Percentiles rank a stretch among this genome's conserved stretches.
phyloP scores from a whole-genome alignment of 2,888 invertebrate species.

The Nomada ferruginata region DNA sequence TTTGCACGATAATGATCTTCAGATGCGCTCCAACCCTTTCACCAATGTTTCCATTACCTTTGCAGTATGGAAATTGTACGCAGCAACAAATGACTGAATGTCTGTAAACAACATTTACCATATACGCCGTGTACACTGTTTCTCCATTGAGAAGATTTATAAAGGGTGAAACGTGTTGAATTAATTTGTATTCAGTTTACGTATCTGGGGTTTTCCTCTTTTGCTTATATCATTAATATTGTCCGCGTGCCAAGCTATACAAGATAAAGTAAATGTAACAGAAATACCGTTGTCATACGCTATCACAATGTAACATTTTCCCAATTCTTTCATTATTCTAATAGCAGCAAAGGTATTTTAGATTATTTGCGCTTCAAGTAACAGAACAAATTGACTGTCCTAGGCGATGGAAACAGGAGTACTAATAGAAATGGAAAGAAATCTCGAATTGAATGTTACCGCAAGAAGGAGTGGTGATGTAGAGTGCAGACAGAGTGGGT shows the following conservation, averaged over 20 bases:
- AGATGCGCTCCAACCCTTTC: constrained; percentile 5
- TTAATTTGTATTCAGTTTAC: too few species aligned
- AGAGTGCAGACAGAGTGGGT: constrained; percentile 39
- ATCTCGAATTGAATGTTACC: constrained; percentile 50
- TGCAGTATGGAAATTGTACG: neutral
- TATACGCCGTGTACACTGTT: neutral
- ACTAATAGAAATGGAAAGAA: constrained; percentile 28
- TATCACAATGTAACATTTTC: neutral
- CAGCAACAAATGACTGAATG: neutral
- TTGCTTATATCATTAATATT: too few species aligned
- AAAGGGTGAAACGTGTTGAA: too few species aligned
- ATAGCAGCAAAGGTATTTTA: neutral
- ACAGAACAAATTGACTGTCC: neutral
- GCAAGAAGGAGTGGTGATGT: constrained; percentile 41
- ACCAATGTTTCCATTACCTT: constrained; percentile 27
- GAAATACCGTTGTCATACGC: neutral
- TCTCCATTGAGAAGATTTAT: neutral
- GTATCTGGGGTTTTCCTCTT: too few species aligned
- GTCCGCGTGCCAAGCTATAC: too few species aligned
- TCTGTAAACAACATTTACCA: neutral
- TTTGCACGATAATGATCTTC: constrained; percentile 32
- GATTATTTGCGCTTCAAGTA: neutral
- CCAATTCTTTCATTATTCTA: neutral
- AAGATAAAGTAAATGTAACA: too few species aligned
- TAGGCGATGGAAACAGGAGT: neutral